phyloP scores from a whole-genome alignment of 2,113 vertebrate genomes.

The Cyphomyrus plagiostoma region DNA sequence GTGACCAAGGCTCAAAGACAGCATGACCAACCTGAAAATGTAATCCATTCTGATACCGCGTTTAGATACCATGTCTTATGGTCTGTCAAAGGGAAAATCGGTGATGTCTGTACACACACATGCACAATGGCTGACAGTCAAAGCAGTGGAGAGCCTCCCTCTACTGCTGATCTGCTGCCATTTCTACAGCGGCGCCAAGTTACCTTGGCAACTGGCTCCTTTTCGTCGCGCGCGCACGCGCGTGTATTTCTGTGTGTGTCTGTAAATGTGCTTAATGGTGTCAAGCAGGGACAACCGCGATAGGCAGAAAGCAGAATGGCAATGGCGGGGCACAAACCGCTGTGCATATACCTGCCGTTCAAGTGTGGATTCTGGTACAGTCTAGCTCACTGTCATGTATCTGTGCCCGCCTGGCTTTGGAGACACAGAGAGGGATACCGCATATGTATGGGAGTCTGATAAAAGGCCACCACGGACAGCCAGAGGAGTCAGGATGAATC shows the following conservation, averaged over 20 bases:
- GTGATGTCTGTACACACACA: background rate
- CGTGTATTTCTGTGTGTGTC: background rate
- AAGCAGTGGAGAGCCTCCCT: background rate
- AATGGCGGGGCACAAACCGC: background rate
- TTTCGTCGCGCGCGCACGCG: background rate
- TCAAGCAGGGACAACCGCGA: background rate
- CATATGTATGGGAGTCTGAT: background rate
- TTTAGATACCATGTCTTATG: background rate
- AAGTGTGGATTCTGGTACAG: background rate
- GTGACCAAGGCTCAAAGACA: background rate
- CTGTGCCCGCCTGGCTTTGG: background rate
- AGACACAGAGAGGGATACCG: background rate
- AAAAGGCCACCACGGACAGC: background rate
- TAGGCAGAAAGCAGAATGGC: background rate
- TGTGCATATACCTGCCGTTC: background rate
- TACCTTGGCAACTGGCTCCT: constrained; percentile 21
- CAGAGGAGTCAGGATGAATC: background rate
- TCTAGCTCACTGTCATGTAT: background rate
- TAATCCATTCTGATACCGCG: background rate
- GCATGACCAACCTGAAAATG: background rate
- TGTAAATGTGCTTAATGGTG: background rate
- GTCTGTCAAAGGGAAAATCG: background rate
- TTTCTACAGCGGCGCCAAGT: constrained; percentile 17
- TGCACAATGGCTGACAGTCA: constrained; percentile 4
- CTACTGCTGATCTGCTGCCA: background rate